phyloP scores from a whole-genome alignment of 1,140 invertebrate genomes.

The Conus betulinus region DNA sequence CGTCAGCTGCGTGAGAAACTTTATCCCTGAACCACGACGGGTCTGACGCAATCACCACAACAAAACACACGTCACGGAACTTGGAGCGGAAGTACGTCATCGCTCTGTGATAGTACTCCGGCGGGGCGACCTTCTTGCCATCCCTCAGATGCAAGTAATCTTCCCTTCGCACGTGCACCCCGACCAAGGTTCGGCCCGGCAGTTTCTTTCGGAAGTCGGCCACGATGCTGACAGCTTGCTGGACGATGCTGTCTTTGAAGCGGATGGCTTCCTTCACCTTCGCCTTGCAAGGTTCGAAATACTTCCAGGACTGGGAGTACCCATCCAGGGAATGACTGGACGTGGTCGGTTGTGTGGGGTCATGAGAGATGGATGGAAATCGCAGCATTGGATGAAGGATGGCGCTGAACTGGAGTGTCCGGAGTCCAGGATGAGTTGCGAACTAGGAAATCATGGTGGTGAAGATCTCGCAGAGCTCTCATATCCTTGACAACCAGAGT shows the following conservation, averaged over 20 bases:
- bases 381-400: background rate
- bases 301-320: slow-evolving; percentile 51
- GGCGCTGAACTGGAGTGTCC: background rate
- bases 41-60: slow-evolving; percentile 32
- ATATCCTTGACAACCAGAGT: slow-evolving; percentile 19
- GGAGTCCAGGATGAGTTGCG: background rate
- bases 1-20: background rate
- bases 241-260: slow-evolving; percentile 29
- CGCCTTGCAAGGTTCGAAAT: slow-evolving; percentile 39
- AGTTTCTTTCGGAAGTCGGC: background rate
- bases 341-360: background rate
- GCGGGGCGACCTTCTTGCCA: slow-evolving; percentile 17
- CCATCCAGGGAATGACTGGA: slow-evolving; percentile 18
- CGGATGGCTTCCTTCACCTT: slow-evolving; percentile 25
- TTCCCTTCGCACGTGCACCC: slow-evolving; percentile 49
- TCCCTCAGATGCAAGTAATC: slow-evolving; percentile 16
- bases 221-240: slow-evolving; percentile 21
- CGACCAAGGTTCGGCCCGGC: slow-evolving; percentile 29
- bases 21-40: slow-evolving; percentile 23
- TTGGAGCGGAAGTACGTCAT: slow-evolving; percentile 40
- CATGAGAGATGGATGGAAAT: background rate
- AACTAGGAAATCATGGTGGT: background rate
- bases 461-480: background rate
- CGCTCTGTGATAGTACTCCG: slow-evolving; percentile 29
- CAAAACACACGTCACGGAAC: slow-evolving; percentile 26